These are phyloP conservation scores for Aurelia sp. DNA, from an alignment of 30 jellyfish, hydroid and myxozoan species.

Conservation along the genomic window DNA sequence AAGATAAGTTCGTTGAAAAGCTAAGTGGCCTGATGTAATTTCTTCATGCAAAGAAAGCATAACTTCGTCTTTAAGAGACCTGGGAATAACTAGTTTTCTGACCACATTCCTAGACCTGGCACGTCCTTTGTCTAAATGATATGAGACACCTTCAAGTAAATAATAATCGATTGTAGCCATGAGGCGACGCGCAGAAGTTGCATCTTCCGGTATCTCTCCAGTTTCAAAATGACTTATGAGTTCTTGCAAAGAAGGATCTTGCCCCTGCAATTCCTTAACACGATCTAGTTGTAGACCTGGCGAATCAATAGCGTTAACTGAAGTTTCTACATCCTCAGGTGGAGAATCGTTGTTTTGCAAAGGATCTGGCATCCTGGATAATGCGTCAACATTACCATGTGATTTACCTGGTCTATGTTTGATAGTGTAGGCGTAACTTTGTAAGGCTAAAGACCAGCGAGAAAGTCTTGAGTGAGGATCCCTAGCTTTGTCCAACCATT, in stretches of 20 bases:
- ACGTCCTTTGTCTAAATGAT: slow-evolving; percentile 43
- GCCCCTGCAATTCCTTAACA: slow-evolving; percentile 12
- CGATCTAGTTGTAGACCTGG: slow-evolving; percentile 44
- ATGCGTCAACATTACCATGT: slow-evolving; percentile 56
- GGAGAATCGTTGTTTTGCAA: background rate
- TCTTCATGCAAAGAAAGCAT: slow-evolving; percentile 63
- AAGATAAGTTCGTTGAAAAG: slow-evolving; percentile 30
- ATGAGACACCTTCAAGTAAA: slow-evolving; percentile 45
- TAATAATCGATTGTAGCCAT: slow-evolving; percentile 64
- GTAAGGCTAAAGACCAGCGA: slow-evolving; percentile 58
- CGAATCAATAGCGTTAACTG: slow-evolving; percentile 24
- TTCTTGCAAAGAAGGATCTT: slow-evolving; percentile 30
- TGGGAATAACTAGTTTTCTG: slow-evolving; percentile 57
- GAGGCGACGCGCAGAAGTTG: slow-evolving; percentile 17
- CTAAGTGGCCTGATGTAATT: slow-evolving; percentile 57
- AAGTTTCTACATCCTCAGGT: background rate
- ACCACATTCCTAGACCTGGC: slow-evolving; percentile 32
- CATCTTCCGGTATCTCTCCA: background rate
- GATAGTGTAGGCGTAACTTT: slow-evolving; percentile 36
- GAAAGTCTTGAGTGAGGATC: slow-evolving; percentile 55
- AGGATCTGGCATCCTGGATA: slow-evolving; percentile 55
- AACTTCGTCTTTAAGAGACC: slow-evolving; percentile 66
- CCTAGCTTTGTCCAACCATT: slow-evolving; percentile 61
- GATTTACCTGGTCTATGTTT: slow-evolving; percentile 66
- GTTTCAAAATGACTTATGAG: slow-evolving; percentile 10